Evolutionary conservation across 2,113 vertebrate species (phyloP), one percentile per base, ranked within the genome.

Genomic region (Salvator merianae): DNA sequence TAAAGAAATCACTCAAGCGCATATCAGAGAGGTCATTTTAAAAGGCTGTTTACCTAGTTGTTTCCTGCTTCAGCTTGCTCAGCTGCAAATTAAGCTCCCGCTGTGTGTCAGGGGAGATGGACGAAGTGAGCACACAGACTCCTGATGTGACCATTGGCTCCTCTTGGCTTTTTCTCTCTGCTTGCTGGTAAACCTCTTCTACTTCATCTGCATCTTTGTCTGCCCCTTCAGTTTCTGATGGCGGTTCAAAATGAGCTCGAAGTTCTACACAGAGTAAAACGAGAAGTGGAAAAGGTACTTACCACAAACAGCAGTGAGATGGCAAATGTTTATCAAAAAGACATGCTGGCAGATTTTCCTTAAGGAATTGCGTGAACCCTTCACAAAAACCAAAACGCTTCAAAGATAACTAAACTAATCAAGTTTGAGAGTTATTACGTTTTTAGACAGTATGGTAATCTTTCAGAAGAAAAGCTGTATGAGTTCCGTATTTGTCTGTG

Each of bases 211-310:
- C n/a, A 0, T 97, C 97, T 86, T 98, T 98, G 69, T 98, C 97
- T 1, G 94, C 96, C 7, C 96, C 97, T 90, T 99, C 97, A 0
- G 93, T 95, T 93, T 98, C 98, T 1, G 96, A 97, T 0, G 95
- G 92, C 6, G 97, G 97, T 70, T 98, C 98, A 55, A 97, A 97
- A 93, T 98, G 97, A 82, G 96, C 94, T 88, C 81, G 97, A 85
- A 98, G 96, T 94, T 99, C 98, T 99, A 90, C 82, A 88, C 28
- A 53, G 86, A 92, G 5, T 10, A 9, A 22, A 30, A n/a, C 36
- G 8, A 81, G 79, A 59, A 50, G 7, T 20, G 2, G 30, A 71
- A 30, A 43, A 32, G 12, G 38, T 18, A 16, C 65, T 79, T 32
- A 14, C 13, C 22, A 68, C 28, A 28, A 26, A 18, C 9, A 28